These are phyloP conservation scores for Triplophysa siluroides DNA, from an alignment of 2,113 vertebrate genomes.

Conservation along the genomic window DNA sequence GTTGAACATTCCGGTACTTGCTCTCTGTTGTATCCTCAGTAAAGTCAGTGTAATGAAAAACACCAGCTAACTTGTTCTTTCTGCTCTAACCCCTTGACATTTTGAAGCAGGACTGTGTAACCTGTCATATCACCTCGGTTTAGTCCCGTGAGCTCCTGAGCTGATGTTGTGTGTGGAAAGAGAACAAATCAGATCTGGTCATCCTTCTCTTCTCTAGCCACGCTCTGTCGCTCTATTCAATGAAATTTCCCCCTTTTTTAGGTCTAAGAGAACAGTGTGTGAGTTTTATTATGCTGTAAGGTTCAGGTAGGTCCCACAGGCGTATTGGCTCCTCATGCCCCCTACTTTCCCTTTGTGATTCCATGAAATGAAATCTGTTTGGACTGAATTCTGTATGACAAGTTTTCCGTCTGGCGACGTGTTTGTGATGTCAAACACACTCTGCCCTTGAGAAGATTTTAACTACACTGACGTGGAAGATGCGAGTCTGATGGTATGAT, in stretches of 20 bases:
- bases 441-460: neutral
- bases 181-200: slow-evolving; percentile 15
- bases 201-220: slow-evolving; percentile 1
- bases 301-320: neutral
- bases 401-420: neutral
- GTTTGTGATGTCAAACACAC: neutral
- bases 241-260: neutral
- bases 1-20: too few species aligned
- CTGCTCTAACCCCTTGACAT: neutral
- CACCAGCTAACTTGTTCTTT: neutral
- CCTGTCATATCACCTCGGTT: neutral
- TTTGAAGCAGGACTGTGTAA: neutral
- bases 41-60: neutral
- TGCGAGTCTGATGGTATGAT: neutral
- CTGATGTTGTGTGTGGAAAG: slow-evolving; percentile 6
- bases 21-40: too few species aligned
- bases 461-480: slow-evolving; percentile 11
- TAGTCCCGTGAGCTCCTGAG: neutral
- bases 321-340: too few species aligned
- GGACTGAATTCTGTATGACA: neutral
- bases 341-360: too few species aligned
- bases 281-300: neutral
- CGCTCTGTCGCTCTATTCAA: slow-evolving; percentile 6
- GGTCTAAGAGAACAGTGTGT: neutral
- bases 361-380: neutral